These are phyloP conservation scores for Nemurella pictetii DNA, from an alignment of 2,888 invertebrate genomes.

Conservation along the genomic window DNA sequence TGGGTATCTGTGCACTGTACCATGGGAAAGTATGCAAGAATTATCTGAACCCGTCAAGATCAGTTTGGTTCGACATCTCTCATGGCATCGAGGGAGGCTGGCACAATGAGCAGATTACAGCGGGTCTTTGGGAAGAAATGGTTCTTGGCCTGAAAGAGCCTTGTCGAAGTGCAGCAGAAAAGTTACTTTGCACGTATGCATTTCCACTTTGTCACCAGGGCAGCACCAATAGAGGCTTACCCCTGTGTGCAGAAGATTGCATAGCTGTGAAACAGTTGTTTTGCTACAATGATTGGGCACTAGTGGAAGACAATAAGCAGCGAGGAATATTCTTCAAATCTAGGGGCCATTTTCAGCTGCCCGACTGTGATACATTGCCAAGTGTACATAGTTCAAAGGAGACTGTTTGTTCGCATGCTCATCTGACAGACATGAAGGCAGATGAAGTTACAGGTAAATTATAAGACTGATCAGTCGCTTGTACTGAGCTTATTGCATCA, in stretches of 20 bases:
- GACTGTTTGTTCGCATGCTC: conserved; percentile 79
- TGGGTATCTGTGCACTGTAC: conserved; percentile 86
- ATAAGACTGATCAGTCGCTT: not conserved
- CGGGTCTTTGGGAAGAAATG: conserved; percentile 84
- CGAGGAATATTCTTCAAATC: conserved; percentile 77
- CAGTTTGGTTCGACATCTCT: conserved; percentile 74
- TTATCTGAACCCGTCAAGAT: conserved; percentile 64
- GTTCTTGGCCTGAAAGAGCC: conserved; percentile 77
- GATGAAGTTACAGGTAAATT: conserved; percentile 77
- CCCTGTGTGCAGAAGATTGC: conserved; percentile 92
- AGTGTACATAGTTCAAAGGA: conserved; percentile 65
- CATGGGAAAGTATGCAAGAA: conserved; percentile 78
- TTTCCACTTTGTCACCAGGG: conserved; percentile 80
- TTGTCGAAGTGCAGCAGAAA: conserved; percentile 82
- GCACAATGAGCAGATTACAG: conserved; percentile 83
- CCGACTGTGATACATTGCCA: conserved; percentile 82
- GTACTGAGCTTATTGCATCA: no score
- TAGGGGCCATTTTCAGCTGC: conserved; percentile 84
- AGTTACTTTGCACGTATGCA: conserved; percentile 50
- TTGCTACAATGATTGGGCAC: conserved; percentile 92
- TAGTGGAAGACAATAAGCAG: conserved; percentile 84
- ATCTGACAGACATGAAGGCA: conserved; percentile 78
- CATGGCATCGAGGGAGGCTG: conserved; percentile 66
- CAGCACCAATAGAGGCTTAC: conserved; percentile 66
- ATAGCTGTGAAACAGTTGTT: conserved; percentile 86